A percentile compares a stretch with the other conserved stretches of the same genome.
Evolutionary conservation across 1,140 invertebrate genomes (phyloP).

Genomic region (Drosophila orosa): DNA sequence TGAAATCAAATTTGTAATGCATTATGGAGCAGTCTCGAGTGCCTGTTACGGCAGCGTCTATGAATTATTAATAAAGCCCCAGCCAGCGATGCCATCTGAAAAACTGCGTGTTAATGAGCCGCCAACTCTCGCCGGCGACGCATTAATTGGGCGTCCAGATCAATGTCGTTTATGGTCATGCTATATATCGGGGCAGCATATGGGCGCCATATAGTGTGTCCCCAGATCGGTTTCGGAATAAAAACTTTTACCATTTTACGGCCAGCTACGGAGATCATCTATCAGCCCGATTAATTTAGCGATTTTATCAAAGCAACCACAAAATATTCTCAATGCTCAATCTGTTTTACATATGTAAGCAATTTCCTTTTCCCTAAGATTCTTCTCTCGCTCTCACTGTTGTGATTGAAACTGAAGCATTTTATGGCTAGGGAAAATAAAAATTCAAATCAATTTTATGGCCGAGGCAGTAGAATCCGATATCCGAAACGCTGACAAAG

Average conservation of each 20-base stretch:
- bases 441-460: constrained; percentile 62
- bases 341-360: constrained; percentile 66
- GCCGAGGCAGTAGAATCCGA: constrained; percentile 58
- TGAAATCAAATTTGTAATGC: constrained; percentile 73
- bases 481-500: constrained; percentile 73
- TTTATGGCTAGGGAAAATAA: constrained; percentile 43
- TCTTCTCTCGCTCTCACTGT: constrained; percentile 2
- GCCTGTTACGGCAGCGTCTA: constrained; percentile 54
- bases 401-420: constrained; percentile 60
- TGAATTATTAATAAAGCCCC: constrained; percentile 75
- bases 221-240: constrained; percentile 45
- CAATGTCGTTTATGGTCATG: constrained; percentile 67
- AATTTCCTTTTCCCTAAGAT: constrained; percentile 11
- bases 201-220: constrained; percentile 46
- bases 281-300: constrained; percentile 65
- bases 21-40: constrained; percentile 68
- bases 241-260: constrained; percentile 70
- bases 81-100: constrained; percentile 40
- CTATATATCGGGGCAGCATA: constrained; percentile 24
- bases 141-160: constrained; percentile 69
- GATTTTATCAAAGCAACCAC: constrained; percentile 61
- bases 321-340: constrained; percentile 46
- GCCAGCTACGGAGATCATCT: constrained; percentile 41
- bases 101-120: constrained; percentile 81
- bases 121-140: constrained; percentile 75